Conservation (phyloP, 2,797 vertebrate species). For the Propithecus deckenii region DNA sequence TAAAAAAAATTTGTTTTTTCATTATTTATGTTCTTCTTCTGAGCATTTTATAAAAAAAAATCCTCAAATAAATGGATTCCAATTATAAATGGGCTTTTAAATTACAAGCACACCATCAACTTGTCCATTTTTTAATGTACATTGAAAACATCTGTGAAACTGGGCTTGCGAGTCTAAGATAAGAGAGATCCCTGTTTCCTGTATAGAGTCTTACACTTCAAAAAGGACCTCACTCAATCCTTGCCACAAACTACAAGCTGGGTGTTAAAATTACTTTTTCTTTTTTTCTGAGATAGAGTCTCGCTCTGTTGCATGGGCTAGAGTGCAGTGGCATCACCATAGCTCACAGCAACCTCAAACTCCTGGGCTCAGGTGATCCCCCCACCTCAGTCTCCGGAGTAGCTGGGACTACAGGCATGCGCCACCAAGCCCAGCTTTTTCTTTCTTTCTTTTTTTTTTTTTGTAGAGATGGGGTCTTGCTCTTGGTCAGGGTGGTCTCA, state of each 20-base stretch:
- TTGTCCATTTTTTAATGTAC: not conserved
- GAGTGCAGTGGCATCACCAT: not conserved
- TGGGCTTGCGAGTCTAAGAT: not conserved
- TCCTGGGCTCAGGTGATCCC: not conserved
- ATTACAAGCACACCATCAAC: not conserved
- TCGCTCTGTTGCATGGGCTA: not conserved
- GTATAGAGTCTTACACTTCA: not conserved
- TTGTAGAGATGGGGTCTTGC: not conserved
- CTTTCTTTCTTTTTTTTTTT: not conserved
- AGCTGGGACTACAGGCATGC: not conserved
- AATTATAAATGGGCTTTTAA: constrained; percentile 27
- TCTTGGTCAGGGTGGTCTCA: not conserved
- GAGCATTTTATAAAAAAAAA: not conserved
- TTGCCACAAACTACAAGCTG: not conserved
- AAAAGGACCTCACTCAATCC: not conserved
- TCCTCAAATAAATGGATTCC: constrained; percentile 54
- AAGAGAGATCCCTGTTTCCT: not conserved
- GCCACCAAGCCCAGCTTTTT: not conserved
- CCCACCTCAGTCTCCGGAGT: not conserved
- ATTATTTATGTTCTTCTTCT: constrained; percentile 61
- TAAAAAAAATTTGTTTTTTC: not conserved
- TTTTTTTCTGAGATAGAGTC: not conserved
- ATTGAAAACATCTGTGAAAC: not conserved
- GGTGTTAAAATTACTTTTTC: not conserved
- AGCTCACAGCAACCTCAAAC: not conserved